Evolutionary conservation across 2,113 vertebrate species (phyloP).

Genomic region (Bucco capensis): DNA sequence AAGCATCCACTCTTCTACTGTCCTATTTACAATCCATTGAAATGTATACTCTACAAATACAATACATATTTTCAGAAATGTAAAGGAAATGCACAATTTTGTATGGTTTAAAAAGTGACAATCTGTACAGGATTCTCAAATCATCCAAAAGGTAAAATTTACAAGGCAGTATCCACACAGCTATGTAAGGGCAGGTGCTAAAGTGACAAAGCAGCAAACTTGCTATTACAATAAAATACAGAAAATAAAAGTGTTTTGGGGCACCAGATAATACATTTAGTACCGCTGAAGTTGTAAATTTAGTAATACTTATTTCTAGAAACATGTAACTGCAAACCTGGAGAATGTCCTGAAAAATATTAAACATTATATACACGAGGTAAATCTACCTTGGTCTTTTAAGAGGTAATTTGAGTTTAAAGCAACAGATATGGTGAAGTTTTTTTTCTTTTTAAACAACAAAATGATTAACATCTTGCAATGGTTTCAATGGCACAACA

Average conservation of each 20-base stretch:
- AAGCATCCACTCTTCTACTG: slow-evolving; percentile 68
- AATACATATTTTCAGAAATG: slow-evolving; percentile 71
- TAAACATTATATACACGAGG: slow-evolving; percentile 79
- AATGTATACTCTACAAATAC: slow-evolving; percentile 75
- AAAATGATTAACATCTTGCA: slow-evolving; percentile 56
- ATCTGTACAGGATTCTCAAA: slow-evolving; percentile 67
- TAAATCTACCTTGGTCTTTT: slow-evolving; percentile 83
- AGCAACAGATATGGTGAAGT: slow-evolving; percentile 70
- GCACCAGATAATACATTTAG: slow-evolving; percentile 67
- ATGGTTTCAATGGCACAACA: slow-evolving; percentile 63
- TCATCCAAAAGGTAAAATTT: slow-evolving; percentile 59
- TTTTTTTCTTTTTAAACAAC: background rate
- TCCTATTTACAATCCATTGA: slow-evolving; percentile 73
- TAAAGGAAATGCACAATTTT: slow-evolving; percentile 59
- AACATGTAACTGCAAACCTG: slow-evolving; percentile 69
- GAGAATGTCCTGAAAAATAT: slow-evolving; percentile 75
- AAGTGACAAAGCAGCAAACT: slow-evolving; percentile 63
- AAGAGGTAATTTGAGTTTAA: slow-evolving; percentile 82
- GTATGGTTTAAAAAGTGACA: slow-evolving; percentile 56
- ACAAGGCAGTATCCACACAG: slow-evolving; percentile 69
- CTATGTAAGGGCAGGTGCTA: slow-evolving; percentile 63
- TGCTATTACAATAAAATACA: slow-evolving; percentile 69
- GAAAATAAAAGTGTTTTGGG: slow-evolving; percentile 63
- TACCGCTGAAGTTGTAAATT: slow-evolving; percentile 69
- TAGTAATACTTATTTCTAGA: slow-evolving; percentile 66